These are phyloP conservation scores for Chinchilla lanigera DNA, from an alignment of 2,113 vertebrate genomes.

Conservation along the genomic window DNA sequence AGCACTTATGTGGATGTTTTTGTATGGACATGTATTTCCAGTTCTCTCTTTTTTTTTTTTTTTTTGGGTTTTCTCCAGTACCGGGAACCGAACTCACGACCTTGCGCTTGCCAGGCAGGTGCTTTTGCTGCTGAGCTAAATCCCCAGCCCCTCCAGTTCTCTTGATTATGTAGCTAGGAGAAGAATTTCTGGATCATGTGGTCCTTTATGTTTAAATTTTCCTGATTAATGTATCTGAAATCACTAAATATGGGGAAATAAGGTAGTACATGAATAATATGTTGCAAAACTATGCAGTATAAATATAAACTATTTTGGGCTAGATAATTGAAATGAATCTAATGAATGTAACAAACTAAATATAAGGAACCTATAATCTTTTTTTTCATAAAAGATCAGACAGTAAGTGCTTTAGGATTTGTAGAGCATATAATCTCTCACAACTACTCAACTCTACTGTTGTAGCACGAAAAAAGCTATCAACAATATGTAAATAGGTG, in stretches of 20 bases:
- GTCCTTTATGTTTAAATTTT: slow-evolving; percentile 22
- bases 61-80: no score
- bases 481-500: neutral
- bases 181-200: neutral
- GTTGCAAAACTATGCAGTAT: neutral
- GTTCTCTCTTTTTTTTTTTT: no score
- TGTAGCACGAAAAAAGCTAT: neutral
- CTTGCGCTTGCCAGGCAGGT: no score
- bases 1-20: neutral
- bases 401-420: neutral
- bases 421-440: neutral
- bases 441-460: neutral
- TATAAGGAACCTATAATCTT: neutral
- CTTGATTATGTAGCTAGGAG: neutral
- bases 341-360: neutral
- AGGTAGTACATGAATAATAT: neutral
- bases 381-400: neutral
- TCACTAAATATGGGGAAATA: neutral
- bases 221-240: neutral
- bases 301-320: neutral
- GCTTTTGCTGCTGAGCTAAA: no score
- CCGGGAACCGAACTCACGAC: no score
- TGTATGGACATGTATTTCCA: neutral
- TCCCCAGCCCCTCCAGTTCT: no score
- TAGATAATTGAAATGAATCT: neutral